Evolutionary conservation across 2,888 invertebrate species (phyloP).

Genomic region (Diarsia mendica): DNA sequence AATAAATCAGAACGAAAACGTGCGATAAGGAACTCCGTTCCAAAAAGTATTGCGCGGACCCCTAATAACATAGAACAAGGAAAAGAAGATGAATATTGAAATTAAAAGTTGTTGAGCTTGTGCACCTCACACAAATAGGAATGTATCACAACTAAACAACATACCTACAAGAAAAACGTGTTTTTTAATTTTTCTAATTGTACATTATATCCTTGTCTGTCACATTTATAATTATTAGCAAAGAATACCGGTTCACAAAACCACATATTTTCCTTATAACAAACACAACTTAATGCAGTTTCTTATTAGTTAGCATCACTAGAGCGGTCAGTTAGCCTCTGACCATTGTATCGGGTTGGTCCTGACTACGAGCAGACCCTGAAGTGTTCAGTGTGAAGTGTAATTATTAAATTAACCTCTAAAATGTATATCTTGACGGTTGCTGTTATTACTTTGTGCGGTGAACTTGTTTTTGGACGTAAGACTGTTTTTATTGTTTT

Average conservation of each 20-base stretch:
- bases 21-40: no score
- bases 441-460: constrained; percentile 1
- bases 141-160: background rate
- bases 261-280: constrained; percentile 1
- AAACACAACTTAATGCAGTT: constrained; percentile 1
- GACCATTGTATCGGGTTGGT: constrained; percentile 13
- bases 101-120: background rate
- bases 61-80: background rate
- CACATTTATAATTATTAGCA: background rate
- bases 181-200: no score
- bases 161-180: background rate
- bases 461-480: constrained; percentile 32
- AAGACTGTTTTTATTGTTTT: constrained; percentile 13
- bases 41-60: background rate
- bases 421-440: constrained; percentile 17
- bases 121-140: background rate
- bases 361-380: background rate
- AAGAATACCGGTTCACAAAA: constrained; percentile 14
- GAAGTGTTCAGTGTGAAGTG: background rate
- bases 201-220: background rate
- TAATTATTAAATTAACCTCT: background rate
- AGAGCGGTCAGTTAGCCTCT: constrained; percentile 2
- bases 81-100: background rate
- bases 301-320: background rate
- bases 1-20: no score